phyloP scores from a whole-genome alignment of 2,113 vertebrate species.

The Chaetura pelagica region DNA sequence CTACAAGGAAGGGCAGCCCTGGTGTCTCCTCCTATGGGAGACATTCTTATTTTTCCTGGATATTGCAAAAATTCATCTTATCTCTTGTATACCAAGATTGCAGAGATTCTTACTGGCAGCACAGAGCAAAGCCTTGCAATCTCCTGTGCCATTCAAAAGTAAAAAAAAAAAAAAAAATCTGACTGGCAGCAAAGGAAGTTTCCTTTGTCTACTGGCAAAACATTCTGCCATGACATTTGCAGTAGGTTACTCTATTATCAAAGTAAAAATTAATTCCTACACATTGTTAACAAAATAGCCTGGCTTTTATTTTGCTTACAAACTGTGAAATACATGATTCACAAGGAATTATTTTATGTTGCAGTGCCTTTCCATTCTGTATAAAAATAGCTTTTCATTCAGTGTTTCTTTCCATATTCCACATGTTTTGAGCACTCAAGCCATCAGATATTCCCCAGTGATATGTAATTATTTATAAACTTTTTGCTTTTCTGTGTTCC shows the following conservation, averaged over 20 bases:
- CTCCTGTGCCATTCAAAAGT: not conserved
- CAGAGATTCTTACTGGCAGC: not conserved
- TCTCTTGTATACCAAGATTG: not conserved
- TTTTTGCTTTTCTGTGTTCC: not conserved
- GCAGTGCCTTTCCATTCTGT: not conserved
- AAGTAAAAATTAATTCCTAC: conserved; percentile 15
- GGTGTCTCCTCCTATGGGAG: not conserved
- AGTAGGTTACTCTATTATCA: not conserved
- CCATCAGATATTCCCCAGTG: not conserved
- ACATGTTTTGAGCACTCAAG: not conserved
- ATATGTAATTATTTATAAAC: not conserved
- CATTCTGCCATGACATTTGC: not conserved
- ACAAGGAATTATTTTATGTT: not conserved
- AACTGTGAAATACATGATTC: conserved; percentile 20
- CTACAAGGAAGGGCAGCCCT: not conserved
- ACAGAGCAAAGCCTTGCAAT: not conserved
- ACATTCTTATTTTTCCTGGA: not conserved
- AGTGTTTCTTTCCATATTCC: not conserved
- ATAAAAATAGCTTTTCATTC: conserved; percentile 18
- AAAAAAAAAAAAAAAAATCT: not conserved
- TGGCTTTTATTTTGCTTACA: not conserved
- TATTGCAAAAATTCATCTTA: not conserved
- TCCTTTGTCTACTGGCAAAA: not conserved
- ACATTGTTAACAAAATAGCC: not conserved
- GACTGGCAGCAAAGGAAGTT: not conserved